A percentile compares a stretch with the other conserved stretches of the same genome.
phyloP scores from a whole-genome alignment of 2,888 invertebrate genomes.

The Hedya salicella region DNA sequence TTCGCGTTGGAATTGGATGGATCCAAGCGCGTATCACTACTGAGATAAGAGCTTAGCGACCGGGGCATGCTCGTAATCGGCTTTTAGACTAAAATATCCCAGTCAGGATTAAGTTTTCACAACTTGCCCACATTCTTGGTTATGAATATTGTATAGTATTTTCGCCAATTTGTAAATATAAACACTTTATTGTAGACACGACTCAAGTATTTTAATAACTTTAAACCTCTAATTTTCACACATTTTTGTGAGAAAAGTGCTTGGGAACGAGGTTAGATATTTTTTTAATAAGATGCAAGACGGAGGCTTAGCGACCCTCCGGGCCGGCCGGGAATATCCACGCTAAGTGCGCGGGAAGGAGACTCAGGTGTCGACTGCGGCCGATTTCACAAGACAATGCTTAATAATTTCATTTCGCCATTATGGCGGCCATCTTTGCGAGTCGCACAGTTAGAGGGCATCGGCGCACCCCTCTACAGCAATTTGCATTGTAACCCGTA shows the following conservation, averaged over 20 bases:
- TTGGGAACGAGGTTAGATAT: slow-evolving; percentile 4
- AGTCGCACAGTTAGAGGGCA: slow-evolving; percentile 84
- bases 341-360: slow-evolving; percentile 62
- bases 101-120: slow-evolving; percentile 2
- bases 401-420: slow-evolving; percentile 85
- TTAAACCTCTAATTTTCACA: neutral
- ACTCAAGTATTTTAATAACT: neutral
- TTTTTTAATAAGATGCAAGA: slow-evolving; percentile 36
- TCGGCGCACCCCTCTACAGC: slow-evolving; percentile 82
- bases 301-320: slow-evolving; percentile 25
- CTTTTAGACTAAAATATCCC: slow-evolving; percentile 20
- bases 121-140: neutral
- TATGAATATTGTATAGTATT: neutral
- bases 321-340: slow-evolving; percentile 63
- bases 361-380: slow-evolving; percentile 85
- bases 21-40: slow-evolving; percentile 53
- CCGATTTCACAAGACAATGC: slow-evolving; percentile 85
- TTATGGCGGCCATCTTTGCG: slow-evolving; percentile 84
- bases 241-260: slow-evolving; percentile 8
- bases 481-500: slow-evolving; percentile 85
- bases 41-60: slow-evolving; percentile 22
- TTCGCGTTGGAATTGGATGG: slow-evolving; percentile 77
- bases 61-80: slow-evolving; percentile 18
- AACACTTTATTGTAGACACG: neutral
- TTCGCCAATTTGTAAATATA: neutral